These are phyloP conservation scores for Fistularia tabacaria DNA, from an alignment of 2,797 vertebrate genomes.

Conservation along the genomic window DNA sequence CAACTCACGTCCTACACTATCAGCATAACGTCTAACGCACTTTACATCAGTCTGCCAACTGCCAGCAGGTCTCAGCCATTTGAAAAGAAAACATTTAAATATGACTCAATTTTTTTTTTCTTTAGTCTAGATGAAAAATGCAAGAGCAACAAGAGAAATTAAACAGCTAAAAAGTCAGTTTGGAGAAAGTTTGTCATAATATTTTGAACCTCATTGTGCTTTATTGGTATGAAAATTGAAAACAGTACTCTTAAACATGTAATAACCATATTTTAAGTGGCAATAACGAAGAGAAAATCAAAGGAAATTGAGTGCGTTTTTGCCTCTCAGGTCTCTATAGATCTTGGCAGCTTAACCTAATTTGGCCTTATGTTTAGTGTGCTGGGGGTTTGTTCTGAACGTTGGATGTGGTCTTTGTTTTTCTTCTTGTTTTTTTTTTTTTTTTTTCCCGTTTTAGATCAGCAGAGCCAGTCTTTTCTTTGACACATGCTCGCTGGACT, in stretches of 20 bases:
- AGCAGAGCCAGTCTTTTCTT: slow-evolving; percentile 27
- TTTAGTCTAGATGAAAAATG: slow-evolving; percentile 12
- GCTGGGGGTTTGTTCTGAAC: slow-evolving; percentile 34
- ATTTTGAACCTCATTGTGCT: neutral
- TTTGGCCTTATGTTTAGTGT: slow-evolving; percentile 41
- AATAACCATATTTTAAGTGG: slow-evolving; percentile 41
- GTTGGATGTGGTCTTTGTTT: slow-evolving; percentile 45
- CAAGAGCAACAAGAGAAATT: neutral
- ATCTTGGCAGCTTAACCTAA: slow-evolving; percentile 55
- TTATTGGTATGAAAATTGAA: slow-evolving; percentile 28
- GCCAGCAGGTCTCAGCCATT: slow-evolving; percentile 62
- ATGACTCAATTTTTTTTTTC: too few relatives aligned
- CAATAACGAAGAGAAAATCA: slow-evolving; percentile 33
- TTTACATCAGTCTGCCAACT: slow-evolving; percentile 63
- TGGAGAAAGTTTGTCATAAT: slow-evolving; percentile 5
- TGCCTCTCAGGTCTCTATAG: slow-evolving; percentile 40
- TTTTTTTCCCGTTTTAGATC: slow-evolving; percentile 13
- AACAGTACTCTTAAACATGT: slow-evolving; percentile 25
- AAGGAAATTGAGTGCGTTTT: slow-evolving; percentile 38
- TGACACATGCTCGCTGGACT: slow-evolving; percentile 39
- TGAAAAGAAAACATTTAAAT: slow-evolving; percentile 40
- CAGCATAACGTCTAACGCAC: slow-evolving; percentile 43
- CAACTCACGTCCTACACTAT: slow-evolving; percentile 65
- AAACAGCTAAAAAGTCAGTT: slow-evolving; percentile 2
- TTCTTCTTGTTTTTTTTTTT: slow-evolving; percentile 20